Conservation (phyloP, 2,888 invertebrate species). For the Loripinus fragilis region DNA sequence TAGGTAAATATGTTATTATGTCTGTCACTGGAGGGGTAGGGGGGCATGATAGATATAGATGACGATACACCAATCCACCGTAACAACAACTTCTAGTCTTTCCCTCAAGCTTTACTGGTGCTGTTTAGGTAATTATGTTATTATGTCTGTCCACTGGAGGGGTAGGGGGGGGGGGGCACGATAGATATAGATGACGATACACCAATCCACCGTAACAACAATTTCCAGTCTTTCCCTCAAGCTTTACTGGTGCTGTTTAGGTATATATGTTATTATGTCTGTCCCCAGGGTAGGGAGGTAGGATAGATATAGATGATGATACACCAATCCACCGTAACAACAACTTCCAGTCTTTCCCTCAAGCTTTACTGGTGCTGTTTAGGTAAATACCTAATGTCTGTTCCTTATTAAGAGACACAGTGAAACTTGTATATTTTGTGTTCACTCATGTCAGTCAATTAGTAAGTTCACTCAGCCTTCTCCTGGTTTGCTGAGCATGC, state of each 20-base stretch:
- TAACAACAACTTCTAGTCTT: constrained; percentile 99
- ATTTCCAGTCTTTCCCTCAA: constrained; percentile 99
- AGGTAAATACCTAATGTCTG: no score
- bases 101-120: constrained; percentile 98
- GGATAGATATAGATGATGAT: constrained; percentile 91
- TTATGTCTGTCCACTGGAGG: no score
- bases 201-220: constrained; percentile 97
- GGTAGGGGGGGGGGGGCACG: no score
- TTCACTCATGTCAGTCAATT: no score
- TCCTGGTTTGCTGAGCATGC: no score
- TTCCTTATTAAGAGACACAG: no score
- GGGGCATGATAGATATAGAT: constrained; percentile 96
- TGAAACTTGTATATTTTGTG: no score
- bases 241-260: constrained; percentile 97
- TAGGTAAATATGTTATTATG: no score
- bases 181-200: constrained; percentile 91
- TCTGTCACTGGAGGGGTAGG: no score
- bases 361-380: constrained; percentile 98
- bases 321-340: constrained; percentile 97
- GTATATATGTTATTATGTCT: constrained; percentile 88
- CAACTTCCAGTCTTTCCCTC: constrained; percentile 99
- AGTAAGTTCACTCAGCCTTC: no score
- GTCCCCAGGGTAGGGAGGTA: no score
- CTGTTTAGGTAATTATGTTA: constrained; percentile 90
- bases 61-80: constrained; percentile 91